Evolutionary conservation across 2,113 vertebrate genomes (phyloP).

Genomic region (Tachuris rubrigastra): DNA sequence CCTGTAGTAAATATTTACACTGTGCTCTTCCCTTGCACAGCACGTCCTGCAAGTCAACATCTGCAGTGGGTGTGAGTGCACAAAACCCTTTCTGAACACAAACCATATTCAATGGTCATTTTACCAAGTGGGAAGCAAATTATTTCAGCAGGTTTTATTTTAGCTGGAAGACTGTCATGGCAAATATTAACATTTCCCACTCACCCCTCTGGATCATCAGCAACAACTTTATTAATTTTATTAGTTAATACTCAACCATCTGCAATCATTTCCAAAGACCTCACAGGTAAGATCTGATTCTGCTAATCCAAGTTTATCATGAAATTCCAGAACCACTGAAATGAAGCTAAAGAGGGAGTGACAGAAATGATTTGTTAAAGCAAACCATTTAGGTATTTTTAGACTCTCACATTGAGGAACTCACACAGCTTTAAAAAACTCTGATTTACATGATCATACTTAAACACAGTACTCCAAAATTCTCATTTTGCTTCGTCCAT

Average conservation of each 20-base stretch:
- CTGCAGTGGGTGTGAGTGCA: neutral
- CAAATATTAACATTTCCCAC: neutral
- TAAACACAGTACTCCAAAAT: neutral
- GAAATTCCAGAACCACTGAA: neutral
- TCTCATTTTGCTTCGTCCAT: neutral
- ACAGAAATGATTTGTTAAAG: neutral
- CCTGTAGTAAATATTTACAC: neutral
- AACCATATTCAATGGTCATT: neutral
- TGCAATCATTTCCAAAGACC: neutral
- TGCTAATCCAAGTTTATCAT: neutral
- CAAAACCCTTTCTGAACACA: neutral
- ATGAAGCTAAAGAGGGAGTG: neutral
- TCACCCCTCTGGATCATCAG: neutral
- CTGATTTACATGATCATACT: neutral
- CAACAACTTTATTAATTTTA: neutral
- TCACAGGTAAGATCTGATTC: neutral
- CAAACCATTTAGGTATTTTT: neutral
- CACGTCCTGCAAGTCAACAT: neutral
- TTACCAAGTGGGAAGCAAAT: neutral
- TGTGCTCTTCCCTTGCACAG: neutral
- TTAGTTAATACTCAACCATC: neutral
- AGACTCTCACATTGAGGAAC: neutral
- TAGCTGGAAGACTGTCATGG: neutral
- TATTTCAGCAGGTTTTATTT: rapidly evolving
- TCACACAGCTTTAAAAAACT: neutral